Evolutionary conservation across 2,797 vertebrate species (phyloP).

Genomic region (Acipenser transmontanus): DNA sequence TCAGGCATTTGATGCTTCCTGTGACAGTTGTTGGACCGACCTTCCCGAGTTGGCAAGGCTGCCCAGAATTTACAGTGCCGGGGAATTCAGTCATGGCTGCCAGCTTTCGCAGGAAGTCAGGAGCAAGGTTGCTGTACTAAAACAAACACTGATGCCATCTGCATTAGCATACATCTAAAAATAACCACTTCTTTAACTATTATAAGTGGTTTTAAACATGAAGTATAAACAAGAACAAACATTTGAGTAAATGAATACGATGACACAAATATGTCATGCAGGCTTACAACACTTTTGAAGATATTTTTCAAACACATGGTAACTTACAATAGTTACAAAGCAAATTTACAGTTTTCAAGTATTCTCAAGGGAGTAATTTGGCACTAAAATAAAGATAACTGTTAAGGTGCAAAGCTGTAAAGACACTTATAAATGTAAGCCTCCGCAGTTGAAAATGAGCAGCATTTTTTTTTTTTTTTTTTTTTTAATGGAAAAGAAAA

Average conservation of each 20-base stretch:
- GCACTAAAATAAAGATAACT: not conserved
- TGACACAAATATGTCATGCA: no score
- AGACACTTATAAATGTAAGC: constrained; percentile 6
- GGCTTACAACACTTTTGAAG: no score
- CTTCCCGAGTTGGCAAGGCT: constrained; percentile 48
- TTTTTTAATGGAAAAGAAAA: not conserved
- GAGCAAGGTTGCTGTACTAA: constrained; percentile 30
- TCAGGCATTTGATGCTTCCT: constrained; percentile 51
- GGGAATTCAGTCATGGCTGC: constrained; percentile 39
- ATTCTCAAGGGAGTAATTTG: not conserved
- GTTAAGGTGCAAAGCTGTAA: constrained; percentile 20
- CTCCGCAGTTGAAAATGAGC: no score
- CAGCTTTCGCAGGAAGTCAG: constrained; percentile 29
- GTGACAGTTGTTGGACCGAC: constrained; percentile 52
- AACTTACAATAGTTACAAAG: no score
- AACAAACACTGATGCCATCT: constrained; percentile 38
- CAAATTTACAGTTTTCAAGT: not conserved
- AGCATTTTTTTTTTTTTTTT: no score
- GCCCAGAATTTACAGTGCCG: constrained; percentile 37
- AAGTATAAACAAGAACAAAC: no score
- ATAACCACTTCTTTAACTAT: no score
- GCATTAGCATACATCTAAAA: not conserved
- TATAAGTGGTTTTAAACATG: no score
- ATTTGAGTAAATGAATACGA: no score
- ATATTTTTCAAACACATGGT: no score